Base-by-base conservation (phyloP, 2,888 invertebrate genomes). In the Platynereis dumerilii region DNA sequence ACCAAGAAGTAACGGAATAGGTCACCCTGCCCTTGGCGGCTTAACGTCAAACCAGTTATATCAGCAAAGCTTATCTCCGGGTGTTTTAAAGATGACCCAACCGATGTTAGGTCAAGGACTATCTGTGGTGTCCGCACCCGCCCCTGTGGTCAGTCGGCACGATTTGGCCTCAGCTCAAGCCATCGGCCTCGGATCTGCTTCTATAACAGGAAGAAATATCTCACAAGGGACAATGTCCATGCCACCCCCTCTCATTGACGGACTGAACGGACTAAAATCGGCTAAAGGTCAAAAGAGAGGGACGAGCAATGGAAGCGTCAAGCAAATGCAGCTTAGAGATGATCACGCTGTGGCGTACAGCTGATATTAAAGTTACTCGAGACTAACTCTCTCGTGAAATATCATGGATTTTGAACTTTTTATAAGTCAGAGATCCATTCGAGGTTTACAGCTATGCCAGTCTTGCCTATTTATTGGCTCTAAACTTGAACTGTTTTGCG, bases 61-160 rank as follows among this genome's bases (percentile, higher is more conserved):
- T 52, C 61, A 64, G 28, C 61, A 61, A 61, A 48, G 29, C 62
- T 65, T 68, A 34, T 34, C 34, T 42, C 65, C 68, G 2, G 55
- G 27, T 29, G 52, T 65, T 24, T 52, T 63, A 44, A 66, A 66
- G 60, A 42, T 68, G 22, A 44, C 7, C 15, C 60, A 55, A 5
- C 62, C 55, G 15, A 29, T 27, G 15, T 15, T 28, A 7, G 45
- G 44, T 34, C 28, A 55, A 52, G 76, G 78, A 63, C 74, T 82
- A 63, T 81, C 82, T 62, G 80, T 83, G 65, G 79, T 82, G 64
- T 83, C 83, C 45, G 81, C 81, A 58, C 82, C 83, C 61, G 82
- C 81, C 45, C 82, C 83, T 27, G 78, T 83, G 63, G 70, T 79
- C 52, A 77, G 78, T 66, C 73, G 80, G 59, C 80, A 79, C 34